Evolutionary conservation across 2,797 vertebrate genomes (phyloP).

Genomic region (Manis javanica): DNA sequence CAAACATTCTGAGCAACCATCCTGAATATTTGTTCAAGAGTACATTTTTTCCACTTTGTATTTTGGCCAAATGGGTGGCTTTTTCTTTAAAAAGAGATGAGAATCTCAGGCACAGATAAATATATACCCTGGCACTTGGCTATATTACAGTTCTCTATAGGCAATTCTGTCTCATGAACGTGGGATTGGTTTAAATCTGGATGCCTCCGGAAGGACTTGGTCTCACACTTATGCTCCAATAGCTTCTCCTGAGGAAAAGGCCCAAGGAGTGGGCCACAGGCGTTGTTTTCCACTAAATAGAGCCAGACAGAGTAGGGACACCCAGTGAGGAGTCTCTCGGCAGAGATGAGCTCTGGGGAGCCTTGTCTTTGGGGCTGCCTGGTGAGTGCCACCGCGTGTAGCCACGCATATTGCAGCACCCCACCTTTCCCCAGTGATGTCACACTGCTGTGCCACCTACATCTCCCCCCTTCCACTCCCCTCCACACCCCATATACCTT

Average conservation of each 20-base stretch:
- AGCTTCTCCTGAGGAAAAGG: background rate
- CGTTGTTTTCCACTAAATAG: background rate
- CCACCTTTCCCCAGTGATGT: background rate
- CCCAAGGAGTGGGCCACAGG: background rate
- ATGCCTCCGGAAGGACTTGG: conserved; percentile 10
- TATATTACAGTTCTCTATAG: background rate
- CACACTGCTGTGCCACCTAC: background rate
- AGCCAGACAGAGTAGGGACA: background rate
- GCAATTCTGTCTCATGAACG: background rate
- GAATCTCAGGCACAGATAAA: conserved; percentile 61
- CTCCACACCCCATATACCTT: background rate
- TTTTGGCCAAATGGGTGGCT: conserved; percentile 47
- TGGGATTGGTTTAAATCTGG: conserved; percentile 53
- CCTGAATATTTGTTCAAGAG: conserved; percentile 57
- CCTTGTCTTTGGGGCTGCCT: background rate
- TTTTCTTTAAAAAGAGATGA: conserved; percentile 67
- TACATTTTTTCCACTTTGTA: conserved; percentile 52
- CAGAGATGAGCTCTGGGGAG: background rate
- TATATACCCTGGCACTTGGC: conserved; percentile 38
- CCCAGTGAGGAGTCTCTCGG: fast-evolving
- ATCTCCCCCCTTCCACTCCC: background rate
- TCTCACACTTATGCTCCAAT: background rate
- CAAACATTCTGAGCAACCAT: conserved; percentile 43
- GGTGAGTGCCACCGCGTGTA: background rate
- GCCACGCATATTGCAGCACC: fast-evolving